Conservation (phyloP, 2,113 vertebrate species). For the Callaeas wilsoni region DNA sequence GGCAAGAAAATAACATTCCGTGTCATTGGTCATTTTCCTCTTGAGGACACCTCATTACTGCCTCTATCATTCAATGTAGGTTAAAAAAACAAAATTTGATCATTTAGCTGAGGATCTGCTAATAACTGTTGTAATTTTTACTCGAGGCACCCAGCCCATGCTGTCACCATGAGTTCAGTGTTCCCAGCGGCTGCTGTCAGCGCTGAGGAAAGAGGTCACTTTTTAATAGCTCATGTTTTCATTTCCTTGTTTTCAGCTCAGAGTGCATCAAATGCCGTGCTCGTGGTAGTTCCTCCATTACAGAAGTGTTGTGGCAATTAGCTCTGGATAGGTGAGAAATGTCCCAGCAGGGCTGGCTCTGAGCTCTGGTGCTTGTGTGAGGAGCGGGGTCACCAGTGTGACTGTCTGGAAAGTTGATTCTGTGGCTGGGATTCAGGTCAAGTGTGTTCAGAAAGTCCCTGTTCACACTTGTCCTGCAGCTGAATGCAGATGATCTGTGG, state of each 20-base stretch:
- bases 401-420: not conserved
- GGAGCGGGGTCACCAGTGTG: not conserved
- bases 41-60: not conserved
- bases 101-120: not conserved
- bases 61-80: not conserved
- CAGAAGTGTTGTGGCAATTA: not conserved
- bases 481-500: not conserved
- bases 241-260: not conserved
- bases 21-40: not conserved
- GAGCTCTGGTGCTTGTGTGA: not conserved
- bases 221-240: not conserved
- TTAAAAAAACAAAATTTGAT: not conserved
- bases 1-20: not conserved
- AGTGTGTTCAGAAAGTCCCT: not conserved
- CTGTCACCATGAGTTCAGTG: not conserved
- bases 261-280: not conserved
- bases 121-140: not conserved
- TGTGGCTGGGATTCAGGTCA: not conserved
- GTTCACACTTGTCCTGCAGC: not conserved
- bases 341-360: accelerated
- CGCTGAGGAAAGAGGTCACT: not conserved
- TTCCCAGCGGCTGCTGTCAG: not conserved
- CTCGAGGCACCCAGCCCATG: not conserved
- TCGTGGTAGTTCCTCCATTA: not conserved
- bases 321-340: not conserved